Conservation (phyloP, 2,113 vertebrate species). For the Camelus dromedarius region DNA sequence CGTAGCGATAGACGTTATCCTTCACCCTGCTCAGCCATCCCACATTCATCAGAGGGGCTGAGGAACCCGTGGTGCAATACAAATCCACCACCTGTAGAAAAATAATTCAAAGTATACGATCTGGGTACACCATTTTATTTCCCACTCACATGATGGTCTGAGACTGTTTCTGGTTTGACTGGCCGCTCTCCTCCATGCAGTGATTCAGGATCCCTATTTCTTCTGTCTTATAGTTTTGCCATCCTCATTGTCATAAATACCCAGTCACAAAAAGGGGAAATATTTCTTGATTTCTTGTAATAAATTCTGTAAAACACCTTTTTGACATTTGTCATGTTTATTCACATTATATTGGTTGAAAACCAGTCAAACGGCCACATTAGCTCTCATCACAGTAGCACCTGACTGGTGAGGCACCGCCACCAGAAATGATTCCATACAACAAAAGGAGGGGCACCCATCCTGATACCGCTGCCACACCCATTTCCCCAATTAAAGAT, state of each 20-base stretch:
- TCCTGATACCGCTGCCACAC: neutral
- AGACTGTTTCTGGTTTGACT: neutral
- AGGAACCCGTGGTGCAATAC: neutral
- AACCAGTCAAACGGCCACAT: neutral
- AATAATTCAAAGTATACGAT: neutral
- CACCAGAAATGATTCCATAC: neutral
- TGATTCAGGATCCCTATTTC: neutral
- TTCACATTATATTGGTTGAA: neutral
- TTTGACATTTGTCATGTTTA: neutral
- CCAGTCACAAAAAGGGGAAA: neutral
- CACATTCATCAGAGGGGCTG: neutral
- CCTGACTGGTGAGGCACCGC: neutral
- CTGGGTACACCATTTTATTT: neutral
- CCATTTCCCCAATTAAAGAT: neutral
- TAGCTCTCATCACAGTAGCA: neutral
- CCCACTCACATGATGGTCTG: neutral
- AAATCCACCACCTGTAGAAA: neutral
- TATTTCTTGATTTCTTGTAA: neutral
- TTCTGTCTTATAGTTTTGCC: neutral
- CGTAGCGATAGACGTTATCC: neutral
- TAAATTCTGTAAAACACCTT: neutral
- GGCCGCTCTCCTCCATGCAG: neutral
- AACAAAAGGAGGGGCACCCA: neutral
- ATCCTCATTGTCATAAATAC: neutral
- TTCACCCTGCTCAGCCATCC: neutral